Conservation (phyloP, 2,888 invertebrate genomes). For the Sepiola atlantica region DNA sequence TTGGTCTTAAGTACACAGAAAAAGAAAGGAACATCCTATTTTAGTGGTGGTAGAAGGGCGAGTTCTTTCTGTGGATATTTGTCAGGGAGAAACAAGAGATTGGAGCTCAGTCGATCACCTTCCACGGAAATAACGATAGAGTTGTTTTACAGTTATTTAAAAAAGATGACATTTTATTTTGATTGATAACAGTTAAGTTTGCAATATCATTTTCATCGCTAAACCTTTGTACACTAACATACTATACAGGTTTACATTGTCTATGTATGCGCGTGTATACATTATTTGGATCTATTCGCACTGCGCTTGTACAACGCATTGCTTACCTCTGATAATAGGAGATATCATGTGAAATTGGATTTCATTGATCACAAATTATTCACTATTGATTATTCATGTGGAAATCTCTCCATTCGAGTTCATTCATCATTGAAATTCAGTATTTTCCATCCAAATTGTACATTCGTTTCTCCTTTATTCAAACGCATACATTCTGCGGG, state of each 20-base stretch:
- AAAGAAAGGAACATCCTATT: too few relatives aligned
- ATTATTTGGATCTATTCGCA: not conserved
- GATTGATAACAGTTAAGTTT: too few relatives aligned
- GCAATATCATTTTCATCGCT: too few relatives aligned
- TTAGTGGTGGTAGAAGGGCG: too few relatives aligned
- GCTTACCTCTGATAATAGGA: not conserved
- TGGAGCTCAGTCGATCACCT: too few relatives aligned
- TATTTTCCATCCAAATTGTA: not conserved
- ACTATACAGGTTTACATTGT: not conserved
- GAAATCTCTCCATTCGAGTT: not conserved
- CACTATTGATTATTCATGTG: not conserved
- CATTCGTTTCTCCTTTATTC: not conserved
- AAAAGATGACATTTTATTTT: too few relatives aligned
- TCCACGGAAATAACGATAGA: too few relatives aligned
- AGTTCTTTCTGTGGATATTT: too few relatives aligned
- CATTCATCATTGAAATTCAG: constrained; percentile 5
- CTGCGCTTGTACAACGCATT: not conserved
- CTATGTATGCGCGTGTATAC: not conserved
- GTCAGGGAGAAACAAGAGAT: too few relatives aligned
- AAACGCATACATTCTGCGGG: not conserved
- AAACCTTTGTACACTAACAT: too few relatives aligned
- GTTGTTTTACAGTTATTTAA: too few relatives aligned
- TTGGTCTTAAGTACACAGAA: too few relatives aligned
- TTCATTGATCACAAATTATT: not conserved
- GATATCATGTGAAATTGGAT: not conserved